Evolutionary conservation across 35 echinoderm and acorn worm species (phyloP), one percentile per base, ranked within the genome.

Genomic region (Holothuria glaberrima): DNA sequence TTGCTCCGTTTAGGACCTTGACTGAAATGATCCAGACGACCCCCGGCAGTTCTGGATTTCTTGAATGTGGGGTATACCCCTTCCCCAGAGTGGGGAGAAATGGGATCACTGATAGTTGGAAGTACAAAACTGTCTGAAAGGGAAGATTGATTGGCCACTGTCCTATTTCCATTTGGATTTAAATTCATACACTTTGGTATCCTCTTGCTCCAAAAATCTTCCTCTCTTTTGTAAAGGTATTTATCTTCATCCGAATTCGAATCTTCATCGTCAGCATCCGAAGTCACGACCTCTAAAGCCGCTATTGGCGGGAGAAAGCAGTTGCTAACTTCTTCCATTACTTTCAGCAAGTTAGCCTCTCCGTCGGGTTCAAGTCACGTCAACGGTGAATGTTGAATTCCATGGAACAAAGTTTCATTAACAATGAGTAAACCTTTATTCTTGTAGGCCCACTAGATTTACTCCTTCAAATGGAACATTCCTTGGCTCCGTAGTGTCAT

Each of bases 71-170:
- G 80, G 57, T 84, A 30, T 1, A 16, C 80, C 56, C 59, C 59
- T 41, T 84, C 20, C 26, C 31, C 59, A 25, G 48, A 52, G 24
- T 46, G 34, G 4, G 80, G 32, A 16, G 80, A 61, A 31, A 84
- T 16, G 20, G 80, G 59, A 27, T 84, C 32, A 27, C 9, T 28
- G 34, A 84, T 84, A n/a, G 52, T 84, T 32, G 80, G 80, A 0
- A 84, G 80, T 5, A 84, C 52, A 61, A 84, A 84, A 61, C 80
- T 84, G 57, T 84, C 80, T 27, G 80, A 84, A 26, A 84, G 18
- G 10, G 80, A 84, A 14, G 80, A 84, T 22, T 84, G 54, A 24
- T 84, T 84, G 14, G 27, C 80, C 0, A 64, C 59, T 24, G 80
- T 84, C 56, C 80, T 59, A 46, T 64, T 84, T 21, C 56, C 80